Evolutionary conservation across 1,140 invertebrate genomes (phyloP), one percentile per base, ranked within the genome.

Genomic region (Drosophila chauvacae): DNA sequence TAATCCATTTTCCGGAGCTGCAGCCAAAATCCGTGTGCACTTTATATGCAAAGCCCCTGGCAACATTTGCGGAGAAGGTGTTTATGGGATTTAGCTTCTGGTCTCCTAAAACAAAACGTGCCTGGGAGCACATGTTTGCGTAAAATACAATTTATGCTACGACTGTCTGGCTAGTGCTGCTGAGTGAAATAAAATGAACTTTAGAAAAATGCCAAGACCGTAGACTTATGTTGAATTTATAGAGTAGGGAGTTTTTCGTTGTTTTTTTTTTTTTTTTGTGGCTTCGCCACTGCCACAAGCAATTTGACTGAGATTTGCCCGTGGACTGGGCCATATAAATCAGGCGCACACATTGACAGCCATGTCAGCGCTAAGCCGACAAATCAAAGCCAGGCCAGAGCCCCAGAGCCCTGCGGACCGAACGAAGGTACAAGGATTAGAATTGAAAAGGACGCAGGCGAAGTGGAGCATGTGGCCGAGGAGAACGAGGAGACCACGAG

Each of bases 351-450:
- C 65, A 77, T 82, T 66, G 72, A 71, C 65, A 69, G 75, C 59
- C 73, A 63, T 80, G 81, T 80, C 81, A 77, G 51, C 66, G 59
- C 77, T 80, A 85, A 84, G 72, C 80, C 73, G 64, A 73, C 71
- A 77, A 88, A 87, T 87, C 83, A 87, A 79, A 83, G 76, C 53
- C 79, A 45, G 37, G 35, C 42, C 37, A 61, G 51, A 76, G 44
- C 41, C 66, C 47, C 51, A 28, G 44, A 53, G 55, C 53, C 37
- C 33, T 57, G 33, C 28, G 53, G 47, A 48, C 53, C 48, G 57
- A 33, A 45, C 20, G 55, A 56, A 82, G 39, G 76, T 69, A 71
- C 80, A 77, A 18, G 74, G 74, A 77, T 77, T 77, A 77, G 80
- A 88, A 88, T 66, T 70, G 80, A 80, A 72, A 81, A 80, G 83